Conservation (phyloP, 30 jellyfish, hydroid and myxozoan species). For the Aurelia sp. region DNA sequence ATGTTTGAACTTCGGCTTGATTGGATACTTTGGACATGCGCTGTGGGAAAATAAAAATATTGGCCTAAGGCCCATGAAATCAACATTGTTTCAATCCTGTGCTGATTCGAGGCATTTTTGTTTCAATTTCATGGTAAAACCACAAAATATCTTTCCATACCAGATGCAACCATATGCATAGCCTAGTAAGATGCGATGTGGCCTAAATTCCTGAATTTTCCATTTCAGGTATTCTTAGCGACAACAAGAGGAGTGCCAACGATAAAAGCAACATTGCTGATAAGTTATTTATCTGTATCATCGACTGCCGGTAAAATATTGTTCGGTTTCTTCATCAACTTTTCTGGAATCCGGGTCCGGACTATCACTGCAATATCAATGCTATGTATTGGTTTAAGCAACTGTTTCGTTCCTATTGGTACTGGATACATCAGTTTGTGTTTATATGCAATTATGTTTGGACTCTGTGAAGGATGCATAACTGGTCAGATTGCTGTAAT, state of each 20-base stretch:
- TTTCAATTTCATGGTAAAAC: no score
- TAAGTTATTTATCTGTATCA: slow-evolving; percentile 60
- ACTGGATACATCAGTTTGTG: slow-evolving; percentile 15
- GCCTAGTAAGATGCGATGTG: no score
- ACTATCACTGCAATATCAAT: slow-evolving; percentile 48
- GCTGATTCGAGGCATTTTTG: no score
- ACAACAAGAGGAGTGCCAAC: slow-evolving; percentile 57
- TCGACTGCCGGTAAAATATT: slow-evolving; percentile 59
- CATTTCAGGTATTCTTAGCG: slow-evolving; percentile 35
- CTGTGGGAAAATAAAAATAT: no score
- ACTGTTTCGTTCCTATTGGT: slow-evolving; percentile 55
- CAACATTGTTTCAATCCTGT: no score
- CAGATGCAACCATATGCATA: no score
- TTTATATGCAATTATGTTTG: slow-evolving; percentile 38
- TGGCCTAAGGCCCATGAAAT: no score
- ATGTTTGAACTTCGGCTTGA: no score
- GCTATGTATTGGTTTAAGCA: slow-evolving; percentile 70
- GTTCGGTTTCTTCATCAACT: slow-evolving; percentile 56
- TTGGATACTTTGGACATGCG: no score
- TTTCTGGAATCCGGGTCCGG: slow-evolving; percentile 35
- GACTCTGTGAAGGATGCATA: slow-evolving; percentile 73
- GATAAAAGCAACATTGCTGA: slow-evolving; percentile 53
- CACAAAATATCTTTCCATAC: no score
- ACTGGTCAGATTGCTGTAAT: slow-evolving; percentile 69
- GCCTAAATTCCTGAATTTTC: not conserved